Evolutionary conservation across 92 coral and sea anemone genomes (phyloP).

Genomic region (Porites cylindrica): DNA sequence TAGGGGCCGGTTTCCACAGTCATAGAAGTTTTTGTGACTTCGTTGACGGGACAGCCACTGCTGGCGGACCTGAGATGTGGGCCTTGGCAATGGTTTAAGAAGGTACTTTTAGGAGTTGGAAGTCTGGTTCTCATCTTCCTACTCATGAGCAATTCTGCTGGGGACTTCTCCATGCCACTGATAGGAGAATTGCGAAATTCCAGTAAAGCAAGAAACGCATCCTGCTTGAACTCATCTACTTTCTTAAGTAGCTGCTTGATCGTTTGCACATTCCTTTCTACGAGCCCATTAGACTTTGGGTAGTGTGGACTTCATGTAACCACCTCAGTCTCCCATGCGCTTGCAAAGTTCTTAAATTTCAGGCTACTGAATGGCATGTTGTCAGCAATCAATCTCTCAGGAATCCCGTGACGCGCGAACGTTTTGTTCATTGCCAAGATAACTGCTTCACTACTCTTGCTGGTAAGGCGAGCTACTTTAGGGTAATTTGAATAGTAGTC

Average conservation of each 20-base stretch:
- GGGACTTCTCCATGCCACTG: slow-evolving; percentile 41
- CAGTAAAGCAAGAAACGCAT: slow-evolving; percentile 47
- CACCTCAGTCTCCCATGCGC: slow-evolving; percentile 13
- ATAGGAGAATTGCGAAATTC: slow-evolving; percentile 59
- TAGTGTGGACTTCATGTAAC: slow-evolving; percentile 53
- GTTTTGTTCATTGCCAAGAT: slow-evolving; percentile 50
- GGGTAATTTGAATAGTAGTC: no score
- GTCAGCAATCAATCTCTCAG: slow-evolving; percentile 54
- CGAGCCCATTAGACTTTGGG: slow-evolving; percentile 48
- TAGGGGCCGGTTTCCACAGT: slow-evolving; percentile 37
- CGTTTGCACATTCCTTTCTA: slow-evolving; percentile 52
- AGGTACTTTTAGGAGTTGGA: slow-evolving; percentile 34
- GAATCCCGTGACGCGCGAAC: slow-evolving; percentile 56
- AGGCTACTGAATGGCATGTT: slow-evolving; percentile 55
- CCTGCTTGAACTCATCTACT: slow-evolving; percentile 32
- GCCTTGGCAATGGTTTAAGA: slow-evolving; percentile 21
- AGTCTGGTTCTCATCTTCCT: no score
- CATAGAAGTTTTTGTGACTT: slow-evolving; percentile 44
- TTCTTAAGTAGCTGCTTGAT: slow-evolving; percentile 47
- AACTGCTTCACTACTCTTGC: slow-evolving; percentile 31
- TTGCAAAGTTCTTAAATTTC: slow-evolving; percentile 33
- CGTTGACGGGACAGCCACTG: slow-evolving; percentile 29
- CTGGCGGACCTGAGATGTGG: slow-evolving; percentile 22
- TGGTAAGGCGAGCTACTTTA: no score
- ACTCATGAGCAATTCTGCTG: no score